Conservation (phyloP, 2,888 invertebrate species). For the Leucophenga montana region DNA sequence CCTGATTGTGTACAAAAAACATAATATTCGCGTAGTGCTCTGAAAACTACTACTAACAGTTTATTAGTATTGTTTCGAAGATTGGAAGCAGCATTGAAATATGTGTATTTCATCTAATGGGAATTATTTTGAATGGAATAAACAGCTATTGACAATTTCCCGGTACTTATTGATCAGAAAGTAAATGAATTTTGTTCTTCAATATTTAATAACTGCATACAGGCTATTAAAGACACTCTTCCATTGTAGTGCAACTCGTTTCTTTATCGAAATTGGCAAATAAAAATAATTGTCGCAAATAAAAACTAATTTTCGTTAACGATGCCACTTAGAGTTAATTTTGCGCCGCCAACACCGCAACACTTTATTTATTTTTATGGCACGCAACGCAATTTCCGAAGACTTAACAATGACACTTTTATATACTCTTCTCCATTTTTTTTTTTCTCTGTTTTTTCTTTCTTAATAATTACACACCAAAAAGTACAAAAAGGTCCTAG, state of each 20-base stretch:
- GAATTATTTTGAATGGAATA: too few species aligned
- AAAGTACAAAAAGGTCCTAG: not conserved
- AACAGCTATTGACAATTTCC: too few species aligned
- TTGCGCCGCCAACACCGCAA: slow-evolving; percentile 40
- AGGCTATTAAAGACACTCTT: slow-evolving; percentile 10
- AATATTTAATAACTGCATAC: slow-evolving; percentile 44
- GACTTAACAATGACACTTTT: slow-evolving; percentile 31
- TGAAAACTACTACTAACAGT: too few species aligned
- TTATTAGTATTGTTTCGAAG: too few species aligned
- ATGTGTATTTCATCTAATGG: too few species aligned
- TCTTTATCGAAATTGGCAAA: slow-evolving; percentile 31
- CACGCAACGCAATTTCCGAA: slow-evolving; percentile 30
- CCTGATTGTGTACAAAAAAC: too few species aligned
- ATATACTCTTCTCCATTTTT: not conserved
- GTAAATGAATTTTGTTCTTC: slow-evolving; percentile 53
- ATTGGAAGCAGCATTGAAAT: too few species aligned
- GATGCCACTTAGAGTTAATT: slow-evolving; percentile 9
- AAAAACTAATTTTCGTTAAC: slow-evolving; percentile 20
- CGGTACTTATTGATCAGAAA: too few species aligned
- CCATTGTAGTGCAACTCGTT: slow-evolving; percentile 52
- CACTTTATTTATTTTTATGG: slow-evolving; percentile 57
- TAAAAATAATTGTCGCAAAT: slow-evolving; percentile 36
- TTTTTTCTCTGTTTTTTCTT: not conserved
- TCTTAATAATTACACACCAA: slow-evolving; percentile 5
- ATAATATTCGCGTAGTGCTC: too few species aligned